Conservation (phyloP, 2,888 invertebrate species). For the Lycocerus yunnanus region DNA sequence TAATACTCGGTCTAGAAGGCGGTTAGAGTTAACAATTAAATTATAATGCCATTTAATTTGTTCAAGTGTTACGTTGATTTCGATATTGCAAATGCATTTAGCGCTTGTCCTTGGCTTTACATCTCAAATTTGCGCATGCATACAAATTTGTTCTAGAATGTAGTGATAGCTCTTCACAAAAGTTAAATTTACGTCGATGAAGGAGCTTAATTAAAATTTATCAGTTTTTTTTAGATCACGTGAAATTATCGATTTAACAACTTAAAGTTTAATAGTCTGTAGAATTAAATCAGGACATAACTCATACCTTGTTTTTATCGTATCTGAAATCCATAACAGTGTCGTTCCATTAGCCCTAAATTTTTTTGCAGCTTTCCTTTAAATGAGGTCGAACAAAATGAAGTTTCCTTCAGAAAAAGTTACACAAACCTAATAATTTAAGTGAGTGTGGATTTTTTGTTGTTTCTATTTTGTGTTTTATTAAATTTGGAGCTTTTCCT, state of each 20-base stretch:
- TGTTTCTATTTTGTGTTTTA: not conserved
- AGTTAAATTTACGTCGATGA: not conserved
- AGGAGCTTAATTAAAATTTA: not conserved
- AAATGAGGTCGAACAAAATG: not conserved
- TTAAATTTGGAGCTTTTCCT: not conserved
- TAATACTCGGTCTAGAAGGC: conserved; percentile 10
- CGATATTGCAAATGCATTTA: conserved; percentile 20
- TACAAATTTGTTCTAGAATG: not conserved
- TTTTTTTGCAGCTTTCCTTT: not conserved
- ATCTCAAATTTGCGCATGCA: not conserved
- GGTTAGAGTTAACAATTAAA: conserved; percentile 16
- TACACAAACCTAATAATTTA: not conserved
- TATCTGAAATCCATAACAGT: not conserved
- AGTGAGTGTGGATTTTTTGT: not conserved
- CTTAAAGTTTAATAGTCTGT: not conserved
- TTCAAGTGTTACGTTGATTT: conserved; percentile 10
- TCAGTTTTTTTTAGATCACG: not conserved
- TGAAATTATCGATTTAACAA: not conserved
- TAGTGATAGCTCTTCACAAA: not conserved
- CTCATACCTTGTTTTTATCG: not conserved
- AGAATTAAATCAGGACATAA: not conserved
- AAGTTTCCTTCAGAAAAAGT: not conserved
- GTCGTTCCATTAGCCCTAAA: not conserved
- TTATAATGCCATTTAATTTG: conserved; percentile 24
- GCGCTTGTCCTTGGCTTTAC: too few relatives aligned